phyloP scores from a whole-genome alignment of 2,797 vertebrate genomes.

The Cuniculus paca region DNA sequence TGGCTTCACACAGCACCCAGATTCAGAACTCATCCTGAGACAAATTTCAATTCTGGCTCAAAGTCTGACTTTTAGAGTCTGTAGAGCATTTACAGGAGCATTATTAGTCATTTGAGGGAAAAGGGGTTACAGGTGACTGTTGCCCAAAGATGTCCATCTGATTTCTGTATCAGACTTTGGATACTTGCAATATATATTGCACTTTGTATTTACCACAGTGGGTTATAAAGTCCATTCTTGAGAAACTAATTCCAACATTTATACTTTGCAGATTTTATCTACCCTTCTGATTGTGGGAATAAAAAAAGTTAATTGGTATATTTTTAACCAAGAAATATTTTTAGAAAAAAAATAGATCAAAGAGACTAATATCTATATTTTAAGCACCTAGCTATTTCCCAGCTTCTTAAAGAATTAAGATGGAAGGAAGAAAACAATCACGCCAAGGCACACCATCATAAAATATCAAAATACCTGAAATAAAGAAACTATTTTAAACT shows the following conservation, averaged over 20 bases:
- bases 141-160: not conserved
- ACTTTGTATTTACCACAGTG: not conserved
- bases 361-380: not conserved
- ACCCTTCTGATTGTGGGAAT: not conserved
- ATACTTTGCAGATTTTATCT: not conserved
- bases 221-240: not conserved
- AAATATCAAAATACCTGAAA: not conserved
- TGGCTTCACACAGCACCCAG: too few relatives aligned
- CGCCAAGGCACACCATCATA: not conserved
- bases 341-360: not conserved
- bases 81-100: not conserved
- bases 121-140: not conserved
- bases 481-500: not conserved
- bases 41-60: not conserved
- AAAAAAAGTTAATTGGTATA: not conserved
- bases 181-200: not conserved
- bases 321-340: not conserved
- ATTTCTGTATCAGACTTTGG: not conserved
- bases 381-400: not conserved
- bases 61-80: rapidly evolving
- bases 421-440: not conserved
- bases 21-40: not conserved
- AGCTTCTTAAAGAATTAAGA: not conserved
- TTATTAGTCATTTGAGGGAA: not conserved
- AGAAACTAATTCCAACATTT: not conserved